Base-by-base conservation (phyloP, 2,797 vertebrate species). In the Acipenser transmontanus region DNA sequence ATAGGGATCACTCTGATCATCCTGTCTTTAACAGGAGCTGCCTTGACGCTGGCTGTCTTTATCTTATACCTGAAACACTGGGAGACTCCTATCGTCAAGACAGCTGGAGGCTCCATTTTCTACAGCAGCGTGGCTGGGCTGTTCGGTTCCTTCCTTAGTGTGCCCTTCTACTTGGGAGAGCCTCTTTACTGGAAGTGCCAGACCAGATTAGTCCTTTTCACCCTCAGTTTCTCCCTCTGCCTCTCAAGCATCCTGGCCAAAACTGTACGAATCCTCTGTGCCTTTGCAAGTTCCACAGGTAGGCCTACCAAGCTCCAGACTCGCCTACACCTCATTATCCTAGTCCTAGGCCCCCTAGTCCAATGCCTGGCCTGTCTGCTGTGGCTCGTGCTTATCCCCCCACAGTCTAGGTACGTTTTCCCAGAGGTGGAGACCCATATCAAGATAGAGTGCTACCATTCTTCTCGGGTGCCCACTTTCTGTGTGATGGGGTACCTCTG, bases 201-300 rank as follows among this genome's bases (percentile, higher is more conserved):
- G 17, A 47, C 14, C n/a, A n/a, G 57, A 5, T 17, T 59, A 47
- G 14, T 56, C 3, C 47, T 67, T 10, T 67, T 62, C 8, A 54
- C 49, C 9, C 12, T 67, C 57, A 62, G 66, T 4, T 67, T 64
- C 57, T 63, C 66, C 7, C 47, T 61, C 59, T 59, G 54, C 34
- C 59, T 67, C 48, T 67, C 66, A 34, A 57, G 66, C 7, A 11
- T 67, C 10, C 59, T 67, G 8, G 66, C 57, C 47, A 67, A 62
- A 49, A 62, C 66, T 7, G 8, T 62, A 0, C 47, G 11, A 61
- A 50, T 64, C 7, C 34, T 67, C 8, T 9, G 17, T 47, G 14
- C 66, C 8, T 67, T 67, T 48, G 48, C 10, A 10, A 67, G 10
- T 4, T 12, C 9, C 8, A 14, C 11, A 20, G 13, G 8, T 7